phyloP scores from a whole-genome alignment of 2,113 vertebrate species.

The Forbesichthys agassizii region DNA sequence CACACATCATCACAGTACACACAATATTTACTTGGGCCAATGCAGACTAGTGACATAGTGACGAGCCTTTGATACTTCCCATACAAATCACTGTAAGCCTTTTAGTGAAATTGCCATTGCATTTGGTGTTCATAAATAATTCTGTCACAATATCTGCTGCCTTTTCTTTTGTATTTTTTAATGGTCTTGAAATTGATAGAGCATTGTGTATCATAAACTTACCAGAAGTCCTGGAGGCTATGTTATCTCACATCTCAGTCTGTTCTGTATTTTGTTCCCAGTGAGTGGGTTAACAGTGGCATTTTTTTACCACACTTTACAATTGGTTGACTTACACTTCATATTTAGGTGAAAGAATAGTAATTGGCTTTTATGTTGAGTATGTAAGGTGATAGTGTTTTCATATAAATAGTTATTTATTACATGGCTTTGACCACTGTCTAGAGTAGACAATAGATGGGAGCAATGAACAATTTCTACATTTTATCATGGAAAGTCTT shows the following conservation, averaged over 20 bases:
- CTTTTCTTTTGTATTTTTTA: slow-evolving; percentile 8
- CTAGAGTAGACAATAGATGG: slow-evolving; percentile 2
- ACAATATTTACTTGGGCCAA: background rate
- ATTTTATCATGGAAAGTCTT: slow-evolving; percentile 12
- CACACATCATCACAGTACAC: background rate
- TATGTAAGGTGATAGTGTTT: no score
- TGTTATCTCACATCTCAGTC: background rate
- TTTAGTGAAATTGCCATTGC: slow-evolving; percentile 9
- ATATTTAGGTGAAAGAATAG: no score
- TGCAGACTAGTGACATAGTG: background rate
- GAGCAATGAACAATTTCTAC: slow-evolving; percentile 4
- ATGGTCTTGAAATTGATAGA: slow-evolving; percentile 18
- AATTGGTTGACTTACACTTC: no score
- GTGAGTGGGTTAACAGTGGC: no score
- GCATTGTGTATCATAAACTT: slow-evolving; percentile 12
- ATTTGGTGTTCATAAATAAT: slow-evolving; percentile 28
- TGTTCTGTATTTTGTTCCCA: no score
- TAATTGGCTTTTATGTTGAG: no score
- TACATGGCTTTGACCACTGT: background rate
- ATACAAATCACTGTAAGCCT: background rate
- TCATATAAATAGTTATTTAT: background rate
- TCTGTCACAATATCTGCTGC: slow-evolving; percentile 2
- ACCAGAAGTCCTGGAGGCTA: background rate
- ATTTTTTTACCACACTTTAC: no score
- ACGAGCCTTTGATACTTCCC: background rate